Evolutionary conservation across 2,797 vertebrate genomes (phyloP).

Genomic region (Pseudochaenichthys georgianus): DNA sequence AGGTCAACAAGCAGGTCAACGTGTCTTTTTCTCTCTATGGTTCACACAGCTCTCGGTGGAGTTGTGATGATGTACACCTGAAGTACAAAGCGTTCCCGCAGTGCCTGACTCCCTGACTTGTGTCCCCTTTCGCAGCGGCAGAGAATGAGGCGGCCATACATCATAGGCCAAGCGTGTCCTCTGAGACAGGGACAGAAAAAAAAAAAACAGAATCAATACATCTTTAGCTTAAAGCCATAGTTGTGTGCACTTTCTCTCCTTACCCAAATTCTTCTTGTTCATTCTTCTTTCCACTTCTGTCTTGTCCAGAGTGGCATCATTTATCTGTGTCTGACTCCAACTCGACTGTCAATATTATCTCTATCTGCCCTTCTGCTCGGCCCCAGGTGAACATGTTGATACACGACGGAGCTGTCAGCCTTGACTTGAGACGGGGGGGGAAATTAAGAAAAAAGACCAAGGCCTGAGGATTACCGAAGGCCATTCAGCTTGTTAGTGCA

Average conservation of each 20-base stretch:
- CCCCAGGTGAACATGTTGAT: conserved; percentile 74
- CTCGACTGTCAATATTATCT: conserved; percentile 78
- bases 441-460: conserved; percentile 63
- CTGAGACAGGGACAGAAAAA: conserved; percentile 71
- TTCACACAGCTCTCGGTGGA: conserved; percentile 55
- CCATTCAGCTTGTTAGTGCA: conserved; percentile 79
- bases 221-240: conserved; percentile 63
- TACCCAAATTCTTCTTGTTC: conserved; percentile 15
- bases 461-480: conserved; percentile 76
- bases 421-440: conserved; percentile 63
- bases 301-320: conserved; percentile 62
- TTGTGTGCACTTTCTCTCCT: conserved; percentile 47
- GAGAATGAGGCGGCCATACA: conserved; percentile 72
- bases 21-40: conserved; percentile 30
- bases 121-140: conserved; percentile 58
- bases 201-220: conserved; percentile 80
- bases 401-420: conserved; percentile 71
- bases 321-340: conserved; percentile 69
- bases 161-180: conserved; percentile 75
- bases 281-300: conserved; percentile 40
- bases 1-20: conserved; percentile 62
- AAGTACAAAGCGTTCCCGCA: conserved; percentile 60
- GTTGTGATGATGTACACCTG: conserved; percentile 54
- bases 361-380: conserved; percentile 62
- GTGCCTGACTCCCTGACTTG: conserved; percentile 65